Evolutionary conservation across 2,113 vertebrate genomes (phyloP).

Genomic region (Sorex araneus): DNA sequence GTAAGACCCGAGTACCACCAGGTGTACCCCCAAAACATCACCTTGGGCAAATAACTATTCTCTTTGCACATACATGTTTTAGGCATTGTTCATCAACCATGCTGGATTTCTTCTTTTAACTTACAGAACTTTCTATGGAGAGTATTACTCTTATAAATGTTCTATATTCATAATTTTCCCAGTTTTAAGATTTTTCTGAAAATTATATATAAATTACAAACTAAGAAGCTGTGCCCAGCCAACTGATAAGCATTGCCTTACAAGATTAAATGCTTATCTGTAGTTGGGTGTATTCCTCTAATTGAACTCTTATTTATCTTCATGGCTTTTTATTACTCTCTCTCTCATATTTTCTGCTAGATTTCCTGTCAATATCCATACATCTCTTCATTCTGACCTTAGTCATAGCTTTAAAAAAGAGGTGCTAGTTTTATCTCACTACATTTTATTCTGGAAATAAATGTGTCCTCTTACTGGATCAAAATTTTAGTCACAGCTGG

Average conservation of each 20-base stretch:
- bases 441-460: slow-evolving; percentile 48
- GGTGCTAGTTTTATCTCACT: background rate
- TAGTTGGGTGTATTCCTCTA: background rate
- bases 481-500: slow-evolving; percentile 18
- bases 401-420: background rate
- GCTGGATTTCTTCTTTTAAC: background rate
- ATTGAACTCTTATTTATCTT: background rate
- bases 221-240: background rate
- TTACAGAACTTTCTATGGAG: background rate
- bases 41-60: background rate
- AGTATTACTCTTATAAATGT: background rate
- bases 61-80: background rate
- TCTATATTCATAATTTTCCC: background rate
- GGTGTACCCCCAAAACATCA: background rate
- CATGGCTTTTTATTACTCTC: slow-evolving; percentile 9
- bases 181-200: background rate
- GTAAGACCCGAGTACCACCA: too few relatives aligned
- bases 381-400: slow-evolving; percentile 8
- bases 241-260: background rate
- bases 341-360: background rate
- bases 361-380: background rate
- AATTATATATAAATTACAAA: background rate
- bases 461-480: slow-evolving; percentile 1
- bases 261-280: background rate
- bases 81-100: background rate